Percentiles rank a stretch among this genome's conserved stretches.
Evolutionary conservation across 2,797 vertebrate species (phyloP).

Genomic region (Semaprochilodus insignis): DNA sequence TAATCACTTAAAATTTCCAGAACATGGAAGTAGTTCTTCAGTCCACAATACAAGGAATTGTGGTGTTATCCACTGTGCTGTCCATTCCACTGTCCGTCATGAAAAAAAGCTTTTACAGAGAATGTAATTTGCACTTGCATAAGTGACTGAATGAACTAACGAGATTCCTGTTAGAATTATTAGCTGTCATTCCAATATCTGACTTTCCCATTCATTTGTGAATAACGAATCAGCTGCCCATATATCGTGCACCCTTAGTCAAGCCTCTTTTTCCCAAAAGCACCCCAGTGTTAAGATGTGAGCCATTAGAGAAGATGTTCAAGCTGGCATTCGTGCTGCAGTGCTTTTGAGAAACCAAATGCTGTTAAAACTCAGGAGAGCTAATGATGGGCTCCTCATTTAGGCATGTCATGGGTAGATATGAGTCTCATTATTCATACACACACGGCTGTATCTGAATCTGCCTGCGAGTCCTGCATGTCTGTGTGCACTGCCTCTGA

Average conservation of each 20-base stretch:
- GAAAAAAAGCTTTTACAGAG: not conserved
- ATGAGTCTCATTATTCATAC: constrained; percentile 24
- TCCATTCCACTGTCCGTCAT: not conserved
- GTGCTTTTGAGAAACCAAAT: constrained; percentile 4
- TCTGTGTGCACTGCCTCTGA: constrained; percentile 11
- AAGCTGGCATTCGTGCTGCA: not conserved
- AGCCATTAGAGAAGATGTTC: not conserved
- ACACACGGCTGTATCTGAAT: constrained; percentile 8
- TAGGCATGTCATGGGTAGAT: not conserved
- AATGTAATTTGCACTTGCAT: not conserved
- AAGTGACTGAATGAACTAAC: not conserved
- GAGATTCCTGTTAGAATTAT: not conserved
- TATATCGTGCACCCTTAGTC: not conserved
- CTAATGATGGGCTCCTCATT: constrained; percentile 1
- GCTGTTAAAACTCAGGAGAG: not conserved
- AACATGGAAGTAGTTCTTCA: not conserved
- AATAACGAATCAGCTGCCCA: not conserved
- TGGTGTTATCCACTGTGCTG: not conserved
- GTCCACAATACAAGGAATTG: not conserved
- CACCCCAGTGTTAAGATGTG: not conserved
- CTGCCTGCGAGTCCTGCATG: not conserved
- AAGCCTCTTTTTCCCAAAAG: constrained; percentile 6
- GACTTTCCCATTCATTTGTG: not conserved
- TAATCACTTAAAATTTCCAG: too few species aligned
- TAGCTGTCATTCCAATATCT: not conserved